These are phyloP conservation scores for Enteromius unitaeniatus DNA, from an alignment of 2,797 vertebrate genomes.

Conservation along the genomic window DNA sequence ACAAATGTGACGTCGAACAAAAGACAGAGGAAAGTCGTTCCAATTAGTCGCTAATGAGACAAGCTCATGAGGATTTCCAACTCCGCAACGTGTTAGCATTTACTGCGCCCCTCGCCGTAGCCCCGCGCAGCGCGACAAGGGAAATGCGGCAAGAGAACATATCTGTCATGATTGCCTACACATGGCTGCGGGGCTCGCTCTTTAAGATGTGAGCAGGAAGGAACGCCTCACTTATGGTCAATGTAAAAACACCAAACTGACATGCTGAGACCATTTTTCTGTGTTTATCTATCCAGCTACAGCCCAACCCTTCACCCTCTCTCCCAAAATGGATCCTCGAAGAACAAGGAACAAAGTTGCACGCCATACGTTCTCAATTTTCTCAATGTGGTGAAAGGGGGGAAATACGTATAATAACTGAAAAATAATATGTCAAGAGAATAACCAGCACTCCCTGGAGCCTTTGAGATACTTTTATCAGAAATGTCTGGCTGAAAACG, in stretches of 20 bases:
- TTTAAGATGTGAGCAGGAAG: constrained; percentile 72
- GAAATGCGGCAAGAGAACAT: constrained; percentile 62
- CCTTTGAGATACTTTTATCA: constrained; percentile 76
- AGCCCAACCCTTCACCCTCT: constrained; percentile 43
- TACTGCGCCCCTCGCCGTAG: constrained; percentile 71
- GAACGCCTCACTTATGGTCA: constrained; percentile 76
- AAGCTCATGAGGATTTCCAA: constrained; percentile 84
- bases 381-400: constrained; percentile 68
- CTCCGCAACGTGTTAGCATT: constrained; percentile 80
- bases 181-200: constrained; percentile 72
- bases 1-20: constrained; percentile 79
- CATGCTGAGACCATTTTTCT: constrained; percentile 67
- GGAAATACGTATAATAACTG: constrained; percentile 79
- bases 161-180: constrained; percentile 80
- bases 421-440: constrained; percentile 80
- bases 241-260: constrained; percentile 76
- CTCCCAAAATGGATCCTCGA: constrained; percentile 61
- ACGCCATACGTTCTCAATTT: constrained; percentile 77
- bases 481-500: constrained; percentile 73
- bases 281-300: constrained; percentile 58
- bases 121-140: constrained; percentile 45
- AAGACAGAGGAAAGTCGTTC: constrained; percentile 77
- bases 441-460: constrained; percentile 76
- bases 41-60: constrained; percentile 90
- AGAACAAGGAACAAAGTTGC: constrained; percentile 65